A percentile compares a stretch with the other conserved stretches of the same genome.
These are phyloP conservation scores for Capricornis sumatraensis DNA, from an alignment of 2,113 vertebrate species.

Conservation along the genomic window DNA sequence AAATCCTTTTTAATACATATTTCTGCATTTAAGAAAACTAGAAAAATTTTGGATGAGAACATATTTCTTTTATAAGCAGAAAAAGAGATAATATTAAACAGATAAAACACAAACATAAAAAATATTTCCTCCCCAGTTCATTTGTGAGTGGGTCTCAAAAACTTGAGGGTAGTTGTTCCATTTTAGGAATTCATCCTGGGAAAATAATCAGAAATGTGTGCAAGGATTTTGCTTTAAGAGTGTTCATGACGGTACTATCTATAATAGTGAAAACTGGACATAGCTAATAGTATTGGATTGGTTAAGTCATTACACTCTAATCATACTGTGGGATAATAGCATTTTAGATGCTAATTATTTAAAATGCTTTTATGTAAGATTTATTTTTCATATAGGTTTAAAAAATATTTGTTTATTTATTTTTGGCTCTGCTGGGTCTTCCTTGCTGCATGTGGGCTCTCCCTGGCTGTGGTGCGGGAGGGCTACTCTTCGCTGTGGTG, in stretches of 20 bases:
- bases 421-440: not conserved
- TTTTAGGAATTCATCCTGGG: not conserved
- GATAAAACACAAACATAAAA: not conserved
- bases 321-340: not conserved
- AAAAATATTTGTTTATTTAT: not conserved
- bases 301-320: not conserved
- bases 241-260: not conserved
- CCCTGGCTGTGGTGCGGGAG: rapidly evolving
- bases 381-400: not conserved
- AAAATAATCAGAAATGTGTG: not conserved
- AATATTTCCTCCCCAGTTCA: not conserved
- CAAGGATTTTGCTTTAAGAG: not conserved
- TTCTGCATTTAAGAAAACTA: not conserved
- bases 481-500: not conserved
- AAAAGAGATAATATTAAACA: not conserved
- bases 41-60: not conserved
- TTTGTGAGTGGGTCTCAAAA: not conserved
- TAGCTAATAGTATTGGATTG: not conserved
- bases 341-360: not conserved
- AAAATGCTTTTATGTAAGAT: not conserved
- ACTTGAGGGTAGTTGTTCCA: not conserved
- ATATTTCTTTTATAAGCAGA: not conserved
- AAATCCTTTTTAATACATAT: not conserved
- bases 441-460: not conserved
- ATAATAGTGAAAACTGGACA: not conserved